Evolutionary conservation across 1,140 invertebrate species (phyloP).

Genomic region (Dendroctonus valens): DNA sequence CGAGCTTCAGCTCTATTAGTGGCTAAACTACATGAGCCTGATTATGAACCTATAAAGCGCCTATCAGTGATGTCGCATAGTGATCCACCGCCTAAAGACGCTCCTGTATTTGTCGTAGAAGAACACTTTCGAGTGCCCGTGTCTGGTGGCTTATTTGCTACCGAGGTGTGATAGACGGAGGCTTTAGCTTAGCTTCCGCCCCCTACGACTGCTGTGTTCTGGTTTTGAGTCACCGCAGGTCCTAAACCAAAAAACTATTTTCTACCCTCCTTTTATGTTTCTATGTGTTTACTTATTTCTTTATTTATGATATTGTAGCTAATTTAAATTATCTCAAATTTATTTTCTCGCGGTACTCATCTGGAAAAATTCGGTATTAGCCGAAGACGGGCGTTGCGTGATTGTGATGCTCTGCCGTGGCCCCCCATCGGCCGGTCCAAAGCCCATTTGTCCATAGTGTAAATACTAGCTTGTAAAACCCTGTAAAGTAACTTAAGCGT

Average conservation of each 20-base stretch:
- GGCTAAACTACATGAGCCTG: constrained; percentile 45
- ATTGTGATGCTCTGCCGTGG: constrained; percentile 12
- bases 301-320: constrained; percentile 11
- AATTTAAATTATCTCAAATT: constrained; percentile 16
- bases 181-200: constrained; percentile 1
- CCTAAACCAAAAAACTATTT: not conserved
- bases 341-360: constrained; percentile 21
- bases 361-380: constrained; percentile 18
- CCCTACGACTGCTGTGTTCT: constrained; percentile 27
- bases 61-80: constrained; percentile 49
- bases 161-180: constrained; percentile 57
- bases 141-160: constrained; percentile 58
- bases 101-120: constrained; percentile 63
- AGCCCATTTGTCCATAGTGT: constrained; percentile 41
- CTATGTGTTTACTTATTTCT: constrained; percentile 4
- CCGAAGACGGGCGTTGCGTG: constrained; percentile 18
- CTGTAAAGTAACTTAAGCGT: constrained; percentile 24
- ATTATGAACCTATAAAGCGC: constrained; percentile 48
- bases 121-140: constrained; percentile 59
- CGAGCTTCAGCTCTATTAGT: constrained; percentile 54
- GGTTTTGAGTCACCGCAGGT: constrained; percentile 24
- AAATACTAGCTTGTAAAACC: constrained; percentile 34
- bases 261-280: not conserved
- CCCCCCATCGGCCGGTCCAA: constrained; percentile 27
- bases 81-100: constrained; percentile 23